Percentiles rank a stretch among this genome's conserved stretches.
phyloP scores from a whole-genome alignment of 1,140 invertebrate genomes.

The Apis laboriosa region DNA sequence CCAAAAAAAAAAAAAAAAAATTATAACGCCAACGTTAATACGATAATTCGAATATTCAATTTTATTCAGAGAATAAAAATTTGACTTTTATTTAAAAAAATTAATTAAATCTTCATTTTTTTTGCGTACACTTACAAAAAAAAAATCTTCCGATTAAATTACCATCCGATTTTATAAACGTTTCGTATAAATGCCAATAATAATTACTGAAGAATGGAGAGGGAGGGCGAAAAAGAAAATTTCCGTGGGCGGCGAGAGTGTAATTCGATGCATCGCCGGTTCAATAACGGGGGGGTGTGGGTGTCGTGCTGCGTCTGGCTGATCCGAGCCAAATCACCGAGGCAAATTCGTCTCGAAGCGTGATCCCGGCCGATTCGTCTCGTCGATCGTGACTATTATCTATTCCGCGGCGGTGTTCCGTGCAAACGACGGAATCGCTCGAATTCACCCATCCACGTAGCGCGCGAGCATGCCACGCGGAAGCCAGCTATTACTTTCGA shows the following conservation, averaged over 20 bases:
- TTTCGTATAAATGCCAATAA: too few relatives aligned
- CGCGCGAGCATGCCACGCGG: constrained; percentile 12
- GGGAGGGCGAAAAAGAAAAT: neutral
- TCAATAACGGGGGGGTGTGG: constrained; percentile 7
- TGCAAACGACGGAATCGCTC: constrained; percentile 38
- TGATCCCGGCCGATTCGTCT: constrained; percentile 46
- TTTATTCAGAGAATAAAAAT: too few relatives aligned
- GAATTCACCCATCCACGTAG: constrained; percentile 25
- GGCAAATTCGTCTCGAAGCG: constrained; percentile 42
- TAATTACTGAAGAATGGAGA: too few relatives aligned
- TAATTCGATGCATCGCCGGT: neutral
- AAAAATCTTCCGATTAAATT: too few relatives aligned
- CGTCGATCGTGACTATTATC: constrained; percentile 48
- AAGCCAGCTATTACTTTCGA: constrained; percentile 48
- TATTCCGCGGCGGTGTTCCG: constrained; percentile 36
- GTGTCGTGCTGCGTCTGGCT: neutral
- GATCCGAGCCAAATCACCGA: constrained; percentile 11
- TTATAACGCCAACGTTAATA: neutral
- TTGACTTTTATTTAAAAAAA: too few relatives aligned
- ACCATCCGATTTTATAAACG: too few relatives aligned
- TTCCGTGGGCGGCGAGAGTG: neutral
- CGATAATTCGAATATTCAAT: neutral
- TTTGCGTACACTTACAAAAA: too few relatives aligned
- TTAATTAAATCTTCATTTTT: too few relatives aligned
- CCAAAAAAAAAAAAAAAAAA: too few relatives aligned